A percentile compares a stretch with the other conserved stretches of the same genome.
Conservation (phyloP, 2,888 invertebrate species). For the Perizoma affinitatum region DNA sequence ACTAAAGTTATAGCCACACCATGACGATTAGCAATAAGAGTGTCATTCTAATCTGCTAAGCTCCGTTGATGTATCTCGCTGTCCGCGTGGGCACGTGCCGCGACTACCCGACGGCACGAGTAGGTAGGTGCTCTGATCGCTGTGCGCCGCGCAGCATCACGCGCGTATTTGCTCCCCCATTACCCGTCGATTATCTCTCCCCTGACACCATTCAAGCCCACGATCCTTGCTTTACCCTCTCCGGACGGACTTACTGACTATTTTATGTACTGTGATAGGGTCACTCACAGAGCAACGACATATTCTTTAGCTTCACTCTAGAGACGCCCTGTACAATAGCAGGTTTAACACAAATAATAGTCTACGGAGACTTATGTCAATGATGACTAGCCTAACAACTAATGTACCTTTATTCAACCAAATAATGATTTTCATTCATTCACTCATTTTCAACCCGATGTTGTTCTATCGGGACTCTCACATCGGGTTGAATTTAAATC, state of each 20-base stretch:
- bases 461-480: too few species aligned
- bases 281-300: background rate
- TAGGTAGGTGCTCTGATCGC: too few species aligned
- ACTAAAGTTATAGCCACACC: too few species aligned
- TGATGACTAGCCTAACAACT: too few species aligned
- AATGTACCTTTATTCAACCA: too few species aligned
- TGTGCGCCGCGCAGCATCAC: background rate
- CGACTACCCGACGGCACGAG: too few species aligned
- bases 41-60: constrained; percentile 5
- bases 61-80: too few species aligned
- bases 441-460: too few species aligned
- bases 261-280: background rate
- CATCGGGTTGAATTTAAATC: too few species aligned
- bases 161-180: constrained; percentile 21
- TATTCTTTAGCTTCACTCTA: background rate
- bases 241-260: background rate
- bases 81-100: background rate
- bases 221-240: constrained; percentile 5
- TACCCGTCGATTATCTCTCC: constrained; percentile 21
- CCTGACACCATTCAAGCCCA: background rate
- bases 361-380: too few species aligned
- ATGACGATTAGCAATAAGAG: constrained; percentile 5
- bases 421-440: too few species aligned
- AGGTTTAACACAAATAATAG: too few species aligned
- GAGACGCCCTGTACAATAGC: background rate